A percentile compares a stretch with the other conserved stretches of the same genome.
Conservation (phyloP, 1,140 invertebrate genomes). For the Radopholus similis region DNA sequence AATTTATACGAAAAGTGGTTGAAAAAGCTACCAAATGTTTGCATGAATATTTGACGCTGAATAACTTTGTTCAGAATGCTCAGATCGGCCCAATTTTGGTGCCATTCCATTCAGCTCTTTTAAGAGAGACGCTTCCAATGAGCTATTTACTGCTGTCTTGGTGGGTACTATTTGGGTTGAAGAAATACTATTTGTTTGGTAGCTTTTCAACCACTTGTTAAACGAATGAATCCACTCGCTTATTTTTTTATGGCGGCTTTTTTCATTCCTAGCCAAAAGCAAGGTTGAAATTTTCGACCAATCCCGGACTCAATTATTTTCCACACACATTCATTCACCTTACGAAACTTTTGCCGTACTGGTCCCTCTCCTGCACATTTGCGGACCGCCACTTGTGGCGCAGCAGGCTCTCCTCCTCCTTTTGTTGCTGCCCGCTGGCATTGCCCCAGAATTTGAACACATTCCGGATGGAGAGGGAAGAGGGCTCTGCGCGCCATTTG, state of each 20-base stretch:
- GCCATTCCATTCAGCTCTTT: no score
- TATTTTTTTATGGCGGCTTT: slow-evolving; percentile 9
- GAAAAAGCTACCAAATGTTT: no score
- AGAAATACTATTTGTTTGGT: no score
- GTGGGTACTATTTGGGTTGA: no score
- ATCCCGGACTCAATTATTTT: neutral
- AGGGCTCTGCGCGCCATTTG: slow-evolving; percentile 44
- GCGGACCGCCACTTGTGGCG: slow-evolving; percentile 36
- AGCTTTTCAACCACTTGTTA: no score
- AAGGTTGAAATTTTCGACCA: neutral
- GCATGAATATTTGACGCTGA: no score
- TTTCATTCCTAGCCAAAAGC: neutral
- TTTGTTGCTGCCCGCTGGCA: neutral
- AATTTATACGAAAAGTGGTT: no score
- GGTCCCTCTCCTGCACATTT: slow-evolving; percentile 67
- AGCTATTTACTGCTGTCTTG: neutral
- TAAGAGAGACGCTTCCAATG: no score
- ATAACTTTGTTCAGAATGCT: no score
- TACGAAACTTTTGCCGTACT: slow-evolving; percentile 72
- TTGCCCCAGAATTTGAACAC: slow-evolving; percentile 41
- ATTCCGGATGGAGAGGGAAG: slow-evolving; percentile 38
- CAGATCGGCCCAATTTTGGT: no score
- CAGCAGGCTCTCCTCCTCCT: slow-evolving; percentile 17
- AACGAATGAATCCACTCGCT: neutral
- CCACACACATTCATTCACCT: slow-evolving; percentile 46